Conservation (phyloP, 2,888 invertebrate genomes). For the Gymnosoma rotundatum region DNA sequence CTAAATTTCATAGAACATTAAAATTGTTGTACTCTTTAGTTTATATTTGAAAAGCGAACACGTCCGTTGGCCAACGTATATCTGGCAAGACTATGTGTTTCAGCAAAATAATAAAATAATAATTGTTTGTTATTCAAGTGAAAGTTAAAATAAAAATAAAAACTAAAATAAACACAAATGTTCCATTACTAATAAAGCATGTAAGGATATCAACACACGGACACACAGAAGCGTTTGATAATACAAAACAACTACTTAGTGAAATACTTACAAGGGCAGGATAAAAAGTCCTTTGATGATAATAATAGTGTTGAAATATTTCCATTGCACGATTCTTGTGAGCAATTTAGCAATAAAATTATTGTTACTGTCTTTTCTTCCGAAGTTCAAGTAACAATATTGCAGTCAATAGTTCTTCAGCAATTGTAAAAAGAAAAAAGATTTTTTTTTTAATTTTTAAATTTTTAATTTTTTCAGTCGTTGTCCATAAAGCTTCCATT, state of each 20-base stretch:
- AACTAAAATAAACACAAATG: constrained; percentile 16
- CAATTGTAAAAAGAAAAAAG: too few species aligned
- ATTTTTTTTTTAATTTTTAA: too few species aligned
- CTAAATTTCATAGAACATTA: background rate
- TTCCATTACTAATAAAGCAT: constrained; percentile 48
- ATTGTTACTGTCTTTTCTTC: too few species aligned
- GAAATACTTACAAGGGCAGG: background rate
- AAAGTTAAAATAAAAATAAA: constrained; percentile 43
- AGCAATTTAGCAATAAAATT: background rate
- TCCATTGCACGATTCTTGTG: background rate
- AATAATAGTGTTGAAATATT: background rate
- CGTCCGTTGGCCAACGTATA: constrained; percentile 79
- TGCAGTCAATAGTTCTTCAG: too few species aligned
- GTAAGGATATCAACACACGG: constrained; percentile 9
- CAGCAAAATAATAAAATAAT: constrained; percentile 67
- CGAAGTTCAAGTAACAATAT: too few species aligned
- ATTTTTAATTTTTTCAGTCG: too few species aligned
- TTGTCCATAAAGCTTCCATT: too few species aligned
- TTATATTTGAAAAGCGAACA: constrained; percentile 71
- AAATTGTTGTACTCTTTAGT: background rate
- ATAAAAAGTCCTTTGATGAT: background rate
- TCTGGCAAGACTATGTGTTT: constrained; percentile 77
- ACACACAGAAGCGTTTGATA: too few species aligned
- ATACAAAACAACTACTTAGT: background rate
- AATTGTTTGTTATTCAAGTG: constrained; percentile 64